Base-by-base conservation (phyloP, 1,140 invertebrate species). In the Ctenoplectra terminalis region DNA sequence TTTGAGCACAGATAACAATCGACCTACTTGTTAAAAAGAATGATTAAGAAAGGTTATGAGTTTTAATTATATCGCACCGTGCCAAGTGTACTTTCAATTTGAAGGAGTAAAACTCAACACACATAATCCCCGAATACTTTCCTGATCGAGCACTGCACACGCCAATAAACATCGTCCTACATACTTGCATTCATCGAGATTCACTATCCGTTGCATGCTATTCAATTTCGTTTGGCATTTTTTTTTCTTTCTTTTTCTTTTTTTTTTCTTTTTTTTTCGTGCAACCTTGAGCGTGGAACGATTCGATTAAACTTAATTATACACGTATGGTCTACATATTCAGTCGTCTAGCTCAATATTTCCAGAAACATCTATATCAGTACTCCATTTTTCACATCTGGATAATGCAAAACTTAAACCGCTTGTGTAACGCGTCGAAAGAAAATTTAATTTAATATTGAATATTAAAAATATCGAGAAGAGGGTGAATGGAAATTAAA, bases 1-100 rank as follows among this genome's bases (percentile, higher is more conserved):
- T 73, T 43, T 37, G 34, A 40, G 17, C 46, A 2, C 34, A 60
- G 73, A 75, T 75, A 75, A 66, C 60, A 52, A 75, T 75, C 73
- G 60, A 64, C 58, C 73, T 17, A 75, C 43, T 66, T 75, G 40
- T 52, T 29, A 23, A 48, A 23, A 48, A 26, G 46, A 40, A 11
- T 26, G 26, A 26, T 13, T 20, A 15, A 20, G 54, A 23, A 17
- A n/a, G 3, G 2, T 17, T 23, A 9, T 11, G 29, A 13, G 40
- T 60, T 23, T 73, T 31, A 61, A 46, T 48, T n/a, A n/a, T n/a
- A n/a, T n/a, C n/a, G n/a, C n/a, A n/a, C n/a, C 46, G n/a, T 67
- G 64, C 37, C 64, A 67, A 67, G 40, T 29, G 17, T 29, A 46
- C 64, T 67, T 67, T 67, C 64, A 37, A 66, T 46, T 7, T 15